Conservation (phyloP, 2,113 vertebrate genomes). For the Buteo buteo region DNA sequence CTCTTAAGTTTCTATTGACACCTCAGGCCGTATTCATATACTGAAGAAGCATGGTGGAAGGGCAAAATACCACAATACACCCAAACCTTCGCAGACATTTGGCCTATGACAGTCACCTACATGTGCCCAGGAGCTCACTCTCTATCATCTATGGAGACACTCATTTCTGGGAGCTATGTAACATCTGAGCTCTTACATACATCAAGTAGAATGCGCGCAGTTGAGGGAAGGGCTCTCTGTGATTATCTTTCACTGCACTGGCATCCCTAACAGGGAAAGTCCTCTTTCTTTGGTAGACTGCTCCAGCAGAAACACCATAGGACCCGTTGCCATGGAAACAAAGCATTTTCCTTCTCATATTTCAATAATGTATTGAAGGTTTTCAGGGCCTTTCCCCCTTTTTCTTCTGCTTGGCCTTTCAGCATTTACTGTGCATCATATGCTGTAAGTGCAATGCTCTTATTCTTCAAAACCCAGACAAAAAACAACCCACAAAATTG, state of each 20-base stretch:
- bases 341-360: slow-evolving; percentile 35
- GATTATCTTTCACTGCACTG: slow-evolving; percentile 61
- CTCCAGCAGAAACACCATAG: slow-evolving; percentile 52
- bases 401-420: slow-evolving; percentile 48
- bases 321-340: slow-evolving; percentile 73
- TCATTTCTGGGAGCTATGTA: neutral
- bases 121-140: neutral
- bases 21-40: neutral
- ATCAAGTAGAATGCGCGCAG: neutral
- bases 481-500: neutral
- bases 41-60: neutral
- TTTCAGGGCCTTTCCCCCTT: slow-evolving; percentile 13
- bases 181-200: slow-evolving; percentile 11
- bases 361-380: slow-evolving; percentile 62
- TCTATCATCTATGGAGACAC: neutral
- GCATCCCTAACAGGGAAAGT: slow-evolving; percentile 58
- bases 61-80: neutral
- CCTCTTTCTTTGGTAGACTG: slow-evolving; percentile 53
- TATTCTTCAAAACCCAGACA: neutral
- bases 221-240: slow-evolving; percentile 20
- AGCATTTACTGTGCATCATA: slow-evolving; percentile 14
- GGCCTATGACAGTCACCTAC: neutral
- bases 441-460: neutral
- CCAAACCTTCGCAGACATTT: neutral
- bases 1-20: neutral